Conservation (phyloP, 2,888 invertebrate species). For the Apamea epomidion region DNA sequence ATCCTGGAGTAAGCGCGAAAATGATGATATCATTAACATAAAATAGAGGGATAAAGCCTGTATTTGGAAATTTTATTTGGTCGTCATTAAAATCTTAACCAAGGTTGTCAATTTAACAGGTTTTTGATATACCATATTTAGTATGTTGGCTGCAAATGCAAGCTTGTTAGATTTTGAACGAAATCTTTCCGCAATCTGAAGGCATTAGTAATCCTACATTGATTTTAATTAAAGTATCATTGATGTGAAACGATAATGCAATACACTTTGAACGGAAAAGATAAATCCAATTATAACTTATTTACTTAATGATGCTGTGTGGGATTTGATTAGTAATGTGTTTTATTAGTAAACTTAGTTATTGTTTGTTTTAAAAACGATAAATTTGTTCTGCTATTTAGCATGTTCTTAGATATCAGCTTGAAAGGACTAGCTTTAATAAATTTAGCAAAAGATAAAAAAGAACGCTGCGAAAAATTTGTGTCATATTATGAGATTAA, state of each 20-base stretch:
- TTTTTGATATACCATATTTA: too few relatives aligned
- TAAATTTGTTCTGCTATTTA: background rate
- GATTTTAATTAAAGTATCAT: constrained; percentile 20
- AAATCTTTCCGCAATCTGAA: background rate
- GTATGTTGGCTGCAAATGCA: background rate
- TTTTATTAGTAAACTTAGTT: background rate
- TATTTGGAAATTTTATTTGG: background rate
- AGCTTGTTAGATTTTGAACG: background rate
- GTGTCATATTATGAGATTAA: background rate
- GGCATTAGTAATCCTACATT: background rate
- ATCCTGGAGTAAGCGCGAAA: background rate
- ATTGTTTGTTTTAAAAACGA: constrained; percentile 8
- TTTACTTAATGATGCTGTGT: constrained; percentile 23
- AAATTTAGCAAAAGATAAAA: background rate
- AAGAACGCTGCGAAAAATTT: background rate
- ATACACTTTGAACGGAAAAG: constrained; percentile 30
- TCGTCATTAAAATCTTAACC: background rate
- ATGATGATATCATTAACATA: background rate
- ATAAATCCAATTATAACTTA: constrained; percentile 40
- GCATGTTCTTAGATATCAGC: background rate
- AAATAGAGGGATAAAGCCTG: background rate
- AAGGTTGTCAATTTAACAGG: background rate
- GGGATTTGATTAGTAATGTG: background rate
- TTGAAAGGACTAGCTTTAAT: background rate
- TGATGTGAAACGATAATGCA: constrained; percentile 18